A percentile compares a stretch with the other conserved stretches of the same genome.
Conservation (phyloP, 2,113 vertebrate species). For the Acanthisitta chloris region DNA sequence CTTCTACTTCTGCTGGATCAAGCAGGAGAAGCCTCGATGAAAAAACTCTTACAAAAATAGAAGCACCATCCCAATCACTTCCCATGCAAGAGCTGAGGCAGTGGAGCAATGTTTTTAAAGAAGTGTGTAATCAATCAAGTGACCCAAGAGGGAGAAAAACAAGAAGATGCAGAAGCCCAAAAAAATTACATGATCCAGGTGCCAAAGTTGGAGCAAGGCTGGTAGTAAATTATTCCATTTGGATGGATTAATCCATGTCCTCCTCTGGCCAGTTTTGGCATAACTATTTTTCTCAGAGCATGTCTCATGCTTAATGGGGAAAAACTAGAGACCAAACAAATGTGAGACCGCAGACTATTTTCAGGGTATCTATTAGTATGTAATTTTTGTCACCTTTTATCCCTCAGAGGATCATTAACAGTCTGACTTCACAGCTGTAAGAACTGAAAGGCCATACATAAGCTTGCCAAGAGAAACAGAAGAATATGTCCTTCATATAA, state of each 20-base stretch:
- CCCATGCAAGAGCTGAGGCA: neutral
- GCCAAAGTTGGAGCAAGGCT: neutral
- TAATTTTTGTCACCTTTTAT: neutral
- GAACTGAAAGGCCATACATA: neutral
- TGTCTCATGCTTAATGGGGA: neutral
- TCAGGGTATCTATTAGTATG: neutral
- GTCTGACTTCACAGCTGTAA: neutral
- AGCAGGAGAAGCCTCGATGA: neutral
- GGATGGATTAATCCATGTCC: slow-evolving; percentile 12
- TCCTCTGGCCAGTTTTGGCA: neutral
- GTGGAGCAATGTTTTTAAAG: neutral
- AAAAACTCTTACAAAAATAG: neutral
- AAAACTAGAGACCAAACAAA: neutral
- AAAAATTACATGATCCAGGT: neutral
- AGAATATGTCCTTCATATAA: neutral
- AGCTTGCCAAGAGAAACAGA: neutral
- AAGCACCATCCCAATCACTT: neutral
- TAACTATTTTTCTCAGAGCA: neutral
- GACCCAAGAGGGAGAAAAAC: neutral
- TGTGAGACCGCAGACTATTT: neutral
- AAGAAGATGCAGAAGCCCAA: neutral
- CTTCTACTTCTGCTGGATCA: neutral
- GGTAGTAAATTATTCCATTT: neutral
- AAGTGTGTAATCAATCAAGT: neutral
- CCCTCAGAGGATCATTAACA: neutral